These are phyloP conservation scores for Seira sanloemensis DNA, from an alignment of 2,888 invertebrate species.

Conservation along the genomic window DNA sequence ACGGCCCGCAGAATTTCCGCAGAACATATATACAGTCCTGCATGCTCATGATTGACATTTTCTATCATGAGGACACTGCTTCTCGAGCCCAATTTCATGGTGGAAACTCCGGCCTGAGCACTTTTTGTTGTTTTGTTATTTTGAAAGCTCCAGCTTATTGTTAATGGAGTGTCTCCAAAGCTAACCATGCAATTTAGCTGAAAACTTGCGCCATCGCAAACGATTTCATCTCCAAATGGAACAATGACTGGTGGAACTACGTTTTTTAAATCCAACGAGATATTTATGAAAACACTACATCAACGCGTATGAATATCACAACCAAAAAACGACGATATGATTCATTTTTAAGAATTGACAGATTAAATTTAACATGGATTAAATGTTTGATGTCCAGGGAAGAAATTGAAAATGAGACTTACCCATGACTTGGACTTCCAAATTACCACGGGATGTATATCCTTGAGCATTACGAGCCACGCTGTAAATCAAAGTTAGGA, in stretches of 20 bases:
- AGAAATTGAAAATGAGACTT: conserved; percentile 77
- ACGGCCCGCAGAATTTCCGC: conserved; percentile 83
- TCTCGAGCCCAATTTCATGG: conserved; percentile 79
- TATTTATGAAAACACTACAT: neutral
- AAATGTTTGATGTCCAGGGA: conserved; percentile 8
- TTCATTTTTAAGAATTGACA: neutral
- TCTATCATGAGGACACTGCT: conserved; percentile 82
- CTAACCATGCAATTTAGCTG: conserved; percentile 84
- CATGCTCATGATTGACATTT: conserved; percentile 81
- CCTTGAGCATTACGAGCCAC: conserved; percentile 94
- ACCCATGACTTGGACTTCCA: conserved; percentile 98
- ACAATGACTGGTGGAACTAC: conserved; percentile 84
- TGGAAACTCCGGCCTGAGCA: conserved; percentile 74
- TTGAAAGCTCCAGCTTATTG: conserved; percentile 86
- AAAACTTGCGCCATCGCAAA: conserved; percentile 86
- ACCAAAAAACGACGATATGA: neutral
- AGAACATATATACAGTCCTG: conserved; percentile 84
- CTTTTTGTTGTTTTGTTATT: conserved; percentile 78
- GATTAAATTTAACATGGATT: conserved; percentile 5
- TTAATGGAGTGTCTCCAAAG: conserved; percentile 87
- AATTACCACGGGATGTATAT: conserved; percentile 89
- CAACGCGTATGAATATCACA: neutral
- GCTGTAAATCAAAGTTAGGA: conserved; percentile 80
- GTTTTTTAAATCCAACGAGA: neutral
- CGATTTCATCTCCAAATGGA: conserved; percentile 83